phyloP scores from a whole-genome alignment of 1,140 invertebrate genomes.

The Thalassaphorura encarpata region DNA sequence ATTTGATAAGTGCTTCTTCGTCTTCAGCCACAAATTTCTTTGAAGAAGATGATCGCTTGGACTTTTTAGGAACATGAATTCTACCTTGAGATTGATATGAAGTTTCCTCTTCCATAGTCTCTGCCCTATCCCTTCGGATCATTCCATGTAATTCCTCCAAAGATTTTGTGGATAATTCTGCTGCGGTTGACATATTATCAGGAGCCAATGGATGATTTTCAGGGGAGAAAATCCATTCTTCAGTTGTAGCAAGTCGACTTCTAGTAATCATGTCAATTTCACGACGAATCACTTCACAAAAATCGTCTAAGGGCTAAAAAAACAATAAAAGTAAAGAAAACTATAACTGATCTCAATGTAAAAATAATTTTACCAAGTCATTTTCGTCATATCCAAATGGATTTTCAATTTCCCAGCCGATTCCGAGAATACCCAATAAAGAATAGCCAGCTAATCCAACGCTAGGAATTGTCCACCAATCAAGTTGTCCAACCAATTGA shows the following conservation, averaged over 20 bases:
- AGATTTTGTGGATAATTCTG: constrained; percentile 15
- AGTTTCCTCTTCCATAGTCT: neutral
- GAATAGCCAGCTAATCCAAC: constrained; percentile 20
- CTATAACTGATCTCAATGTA: neutral
- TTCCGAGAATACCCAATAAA: constrained; percentile 27
- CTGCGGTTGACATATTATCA: constrained; percentile 14
- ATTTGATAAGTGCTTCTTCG: too few species aligned
- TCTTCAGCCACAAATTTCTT: too few species aligned
- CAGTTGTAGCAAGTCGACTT: neutral
- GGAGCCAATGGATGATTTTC: constrained; percentile 3
- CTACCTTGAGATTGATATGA: too few species aligned
- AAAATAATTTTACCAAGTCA: constrained; percentile 22
- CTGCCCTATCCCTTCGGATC: neutral
- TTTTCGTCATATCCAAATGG: constrained; percentile 22
- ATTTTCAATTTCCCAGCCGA: constrained; percentile 31
- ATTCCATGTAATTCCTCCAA: neutral
- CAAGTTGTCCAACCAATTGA: constrained; percentile 21
- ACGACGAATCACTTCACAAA: constrained; percentile 23
- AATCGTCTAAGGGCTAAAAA: constrained; percentile 26
- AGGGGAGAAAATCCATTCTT: neutral
- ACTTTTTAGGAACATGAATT: too few species aligned
- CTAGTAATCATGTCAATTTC: constrained; percentile 22
- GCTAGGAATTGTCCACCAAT: constrained; percentile 25
- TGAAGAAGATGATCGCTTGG: too few species aligned
- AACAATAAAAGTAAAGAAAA: neutral